These are phyloP conservation scores for Diploscapter pachys DNA, from an alignment of 1,140 invertebrate genomes.

Conservation along the genomic window DNA sequence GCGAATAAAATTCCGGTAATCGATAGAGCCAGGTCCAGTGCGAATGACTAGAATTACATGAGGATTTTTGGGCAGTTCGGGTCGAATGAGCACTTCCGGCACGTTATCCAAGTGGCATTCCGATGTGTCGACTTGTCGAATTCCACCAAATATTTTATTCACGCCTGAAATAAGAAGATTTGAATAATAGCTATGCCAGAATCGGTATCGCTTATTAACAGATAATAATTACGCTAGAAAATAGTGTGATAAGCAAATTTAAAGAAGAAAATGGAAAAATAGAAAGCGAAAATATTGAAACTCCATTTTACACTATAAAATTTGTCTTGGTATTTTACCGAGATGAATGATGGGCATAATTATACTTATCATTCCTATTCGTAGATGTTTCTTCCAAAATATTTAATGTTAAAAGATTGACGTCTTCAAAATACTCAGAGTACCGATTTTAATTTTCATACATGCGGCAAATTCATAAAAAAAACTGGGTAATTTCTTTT, in stretches of 20 bases:
- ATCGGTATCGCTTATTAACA: neutral
- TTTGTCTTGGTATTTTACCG: neutral
- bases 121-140: slow-evolving; percentile 14
- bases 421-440: no score
- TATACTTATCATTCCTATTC: no score
- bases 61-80: slow-evolving; percentile 27
- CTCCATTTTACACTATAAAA: slow-evolving; percentile 8
- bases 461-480: no score
- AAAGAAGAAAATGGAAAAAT: slow-evolving; percentile 5
- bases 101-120: slow-evolving; percentile 32
- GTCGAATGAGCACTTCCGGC: slow-evolving; percentile 37
- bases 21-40: slow-evolving; percentile 41
- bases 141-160: slow-evolving; percentile 26
- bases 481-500: no score
- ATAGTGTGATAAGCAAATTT: neutral
- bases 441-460: no score
- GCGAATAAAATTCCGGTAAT: slow-evolving; percentile 51
- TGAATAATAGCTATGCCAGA: neutral
- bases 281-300: neutral
- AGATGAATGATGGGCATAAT: no score
- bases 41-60: slow-evolving; percentile 46
- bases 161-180: slow-evolving; percentile 9
- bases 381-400: no score
- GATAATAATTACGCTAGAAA: neutral
- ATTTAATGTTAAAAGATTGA: no score